Evolutionary conservation across 2,113 vertebrate species (phyloP).

Genomic region (Brienomyrus brachyistius): DNA sequence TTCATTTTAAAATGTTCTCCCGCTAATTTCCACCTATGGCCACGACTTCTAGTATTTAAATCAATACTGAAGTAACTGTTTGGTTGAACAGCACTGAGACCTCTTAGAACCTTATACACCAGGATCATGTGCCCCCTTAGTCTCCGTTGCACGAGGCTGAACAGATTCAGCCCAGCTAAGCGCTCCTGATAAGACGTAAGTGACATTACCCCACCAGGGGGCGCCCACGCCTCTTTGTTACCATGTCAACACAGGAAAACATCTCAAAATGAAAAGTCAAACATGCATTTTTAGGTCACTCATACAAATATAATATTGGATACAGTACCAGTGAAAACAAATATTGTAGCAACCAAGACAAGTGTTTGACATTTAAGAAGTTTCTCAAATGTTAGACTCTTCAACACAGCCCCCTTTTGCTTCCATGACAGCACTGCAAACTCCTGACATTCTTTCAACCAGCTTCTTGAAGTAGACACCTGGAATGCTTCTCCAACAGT

Average conservation of each 20-base stretch:
- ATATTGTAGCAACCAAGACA: background rate
- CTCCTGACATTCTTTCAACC: background rate
- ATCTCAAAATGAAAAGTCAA: background rate
- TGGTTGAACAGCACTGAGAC: no score
- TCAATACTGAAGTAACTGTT: no score
- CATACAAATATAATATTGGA: background rate
- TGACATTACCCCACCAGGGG: background rate
- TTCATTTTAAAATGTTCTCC: no score
- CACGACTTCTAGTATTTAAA: no score
- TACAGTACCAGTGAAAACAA: background rate
- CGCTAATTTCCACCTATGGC: no score
- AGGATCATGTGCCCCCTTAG: no score
- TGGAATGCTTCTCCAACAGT: background rate
- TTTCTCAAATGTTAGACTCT: background rate
- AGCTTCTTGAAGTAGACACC: background rate
- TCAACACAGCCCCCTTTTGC: background rate
- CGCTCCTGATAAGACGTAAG: no score
- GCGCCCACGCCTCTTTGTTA: background rate
- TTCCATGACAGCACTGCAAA: background rate
- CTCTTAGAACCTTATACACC: no score
- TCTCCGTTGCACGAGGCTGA: no score
- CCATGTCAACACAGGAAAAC: background rate
- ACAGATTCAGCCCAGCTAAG: no score
- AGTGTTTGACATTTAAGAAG: background rate
- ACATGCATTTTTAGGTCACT: background rate